Evolutionary conservation across 2,113 vertebrate genomes (phyloP).

Genomic region (Myiagra hebetior): DNA sequence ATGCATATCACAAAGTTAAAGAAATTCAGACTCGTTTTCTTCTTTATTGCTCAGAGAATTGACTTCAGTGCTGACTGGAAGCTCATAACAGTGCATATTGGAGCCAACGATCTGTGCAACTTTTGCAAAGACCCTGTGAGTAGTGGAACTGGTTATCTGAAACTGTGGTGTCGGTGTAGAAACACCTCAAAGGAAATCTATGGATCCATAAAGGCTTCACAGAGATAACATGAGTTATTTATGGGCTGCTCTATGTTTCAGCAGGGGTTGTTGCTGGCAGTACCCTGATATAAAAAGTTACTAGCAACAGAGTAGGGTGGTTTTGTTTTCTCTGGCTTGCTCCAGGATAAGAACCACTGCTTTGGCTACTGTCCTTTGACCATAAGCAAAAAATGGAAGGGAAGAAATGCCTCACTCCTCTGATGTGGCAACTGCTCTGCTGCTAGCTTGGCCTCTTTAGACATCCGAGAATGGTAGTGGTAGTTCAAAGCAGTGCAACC

Average conservation of each 20-base stretch:
- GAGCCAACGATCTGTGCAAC: conserved; percentile 84
- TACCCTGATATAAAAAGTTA: background rate
- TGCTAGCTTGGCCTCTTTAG: background rate
- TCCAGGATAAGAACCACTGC: background rate
- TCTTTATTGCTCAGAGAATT: conserved; percentile 74
- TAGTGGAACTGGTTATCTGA: background rate
- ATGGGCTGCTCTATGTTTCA: background rate
- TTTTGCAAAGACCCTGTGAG: conserved; percentile 85
- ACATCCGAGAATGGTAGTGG: background rate
- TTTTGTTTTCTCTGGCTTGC: background rate
- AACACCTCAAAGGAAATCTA: background rate
- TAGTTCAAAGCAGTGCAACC: background rate
- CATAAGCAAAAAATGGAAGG: background rate
- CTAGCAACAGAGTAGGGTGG: background rate
- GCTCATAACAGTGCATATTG: conserved; percentile 86
- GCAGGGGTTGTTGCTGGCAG: background rate
- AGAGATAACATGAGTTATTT: background rate
- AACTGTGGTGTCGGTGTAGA: background rate
- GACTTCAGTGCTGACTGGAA: conserved; percentile 89
- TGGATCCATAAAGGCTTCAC: background rate
- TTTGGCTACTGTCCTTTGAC: background rate
- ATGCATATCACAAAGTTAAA: background rate
- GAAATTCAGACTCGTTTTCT: background rate
- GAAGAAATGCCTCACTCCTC: background rate
- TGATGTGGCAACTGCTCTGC: background rate